Conservation (phyloP, 2,888 invertebrate species). For the Orthosia gothica region DNA sequence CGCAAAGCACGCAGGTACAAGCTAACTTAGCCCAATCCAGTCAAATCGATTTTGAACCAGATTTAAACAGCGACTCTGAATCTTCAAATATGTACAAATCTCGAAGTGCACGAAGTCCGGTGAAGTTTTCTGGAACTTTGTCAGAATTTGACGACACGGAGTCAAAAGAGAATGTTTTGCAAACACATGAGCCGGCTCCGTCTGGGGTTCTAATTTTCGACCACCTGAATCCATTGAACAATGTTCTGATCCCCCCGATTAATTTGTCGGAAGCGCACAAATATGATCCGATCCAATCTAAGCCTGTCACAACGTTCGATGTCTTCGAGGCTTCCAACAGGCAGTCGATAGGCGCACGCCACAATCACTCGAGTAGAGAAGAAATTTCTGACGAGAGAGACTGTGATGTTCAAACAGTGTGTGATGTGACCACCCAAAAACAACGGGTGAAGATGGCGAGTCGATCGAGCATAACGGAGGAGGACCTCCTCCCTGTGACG, state of each 20-base stretch:
- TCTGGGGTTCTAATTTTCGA: slow-evolving; percentile 79
- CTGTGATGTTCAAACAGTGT: slow-evolving; percentile 43
- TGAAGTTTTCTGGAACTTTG: slow-evolving; percentile 41
- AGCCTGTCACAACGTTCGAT: slow-evolving; percentile 47
- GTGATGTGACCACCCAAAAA: slow-evolving; percentile 25
- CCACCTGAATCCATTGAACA: slow-evolving; percentile 84
- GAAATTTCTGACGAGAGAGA: slow-evolving; percentile 17
- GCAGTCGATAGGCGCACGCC: slow-evolving; percentile 3
- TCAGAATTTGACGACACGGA: slow-evolving; percentile 34
- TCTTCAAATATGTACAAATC: not conserved
- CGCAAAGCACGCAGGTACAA: slow-evolving; percentile 81
- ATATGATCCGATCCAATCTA: slow-evolving; percentile 74
- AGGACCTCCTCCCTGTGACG: slow-evolving; percentile 53
- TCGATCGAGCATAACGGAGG: slow-evolving; percentile 12
- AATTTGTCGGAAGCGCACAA: slow-evolving; percentile 72
- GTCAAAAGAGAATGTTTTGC: not conserved
- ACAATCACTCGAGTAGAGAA: slow-evolving; percentile 1
- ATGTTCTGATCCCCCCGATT: slow-evolving; percentile 75
- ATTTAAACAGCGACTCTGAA: slow-evolving; percentile 5
- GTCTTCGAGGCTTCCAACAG: slow-evolving; percentile 4
- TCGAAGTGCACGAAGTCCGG: slow-evolving; percentile 29
- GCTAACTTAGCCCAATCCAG: slow-evolving; percentile 82
- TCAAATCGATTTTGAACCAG: slow-evolving; percentile 80
- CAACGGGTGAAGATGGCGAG: slow-evolving; percentile 50
- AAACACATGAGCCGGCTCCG: not conserved